These are phyloP conservation scores for Cheilosia urbana DNA, from an alignment of 2,888 invertebrate species.

Conservation along the genomic window DNA sequence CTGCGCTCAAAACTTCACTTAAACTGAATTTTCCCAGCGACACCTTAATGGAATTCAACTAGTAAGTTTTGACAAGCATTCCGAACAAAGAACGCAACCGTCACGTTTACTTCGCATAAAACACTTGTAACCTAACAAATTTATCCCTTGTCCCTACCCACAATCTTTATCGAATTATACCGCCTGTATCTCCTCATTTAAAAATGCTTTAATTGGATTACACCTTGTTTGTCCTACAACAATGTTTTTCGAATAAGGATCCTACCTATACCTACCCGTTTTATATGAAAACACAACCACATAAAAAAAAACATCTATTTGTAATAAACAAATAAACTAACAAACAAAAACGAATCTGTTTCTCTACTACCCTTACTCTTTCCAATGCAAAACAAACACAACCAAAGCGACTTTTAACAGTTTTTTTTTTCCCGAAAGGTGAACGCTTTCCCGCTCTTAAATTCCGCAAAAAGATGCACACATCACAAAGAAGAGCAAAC, in stretches of 20 bases:
- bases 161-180: slow-evolving; percentile 4
- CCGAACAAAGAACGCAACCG: no score
- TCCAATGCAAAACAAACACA: slow-evolving; percentile 35
- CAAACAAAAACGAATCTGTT: background rate
- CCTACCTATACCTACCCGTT: background rate
- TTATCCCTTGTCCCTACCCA: background rate
- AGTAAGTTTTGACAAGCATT: no score
- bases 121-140: slow-evolving; percentile 1
- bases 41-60: slow-evolving; percentile 3
- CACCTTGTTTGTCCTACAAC: slow-evolving; percentile 27
- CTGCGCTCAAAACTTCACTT: no score
- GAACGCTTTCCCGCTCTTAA: slow-evolving; percentile 60
- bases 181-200: background rate
- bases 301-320: background rate
- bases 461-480: slow-evolving; percentile 34
- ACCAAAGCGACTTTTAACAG: background rate
- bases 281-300: slow-evolving; percentile 9
- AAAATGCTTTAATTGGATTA: slow-evolving; percentile 40
- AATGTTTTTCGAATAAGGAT: slow-evolving; percentile 6
- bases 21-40: background rate
- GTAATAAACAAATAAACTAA: slow-evolving; percentile 12
- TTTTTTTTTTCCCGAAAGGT: background rate
- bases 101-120: background rate
- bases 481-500: slow-evolving; percentile 1
- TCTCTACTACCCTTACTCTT: background rate